A percentile compares a stretch with the other conserved stretches of the same genome.
These are phyloP conservation scores for Cryptomyrus ogoouensis DNA, from an alignment of 2,113 vertebrate genomes.

Conservation along the genomic window DNA sequence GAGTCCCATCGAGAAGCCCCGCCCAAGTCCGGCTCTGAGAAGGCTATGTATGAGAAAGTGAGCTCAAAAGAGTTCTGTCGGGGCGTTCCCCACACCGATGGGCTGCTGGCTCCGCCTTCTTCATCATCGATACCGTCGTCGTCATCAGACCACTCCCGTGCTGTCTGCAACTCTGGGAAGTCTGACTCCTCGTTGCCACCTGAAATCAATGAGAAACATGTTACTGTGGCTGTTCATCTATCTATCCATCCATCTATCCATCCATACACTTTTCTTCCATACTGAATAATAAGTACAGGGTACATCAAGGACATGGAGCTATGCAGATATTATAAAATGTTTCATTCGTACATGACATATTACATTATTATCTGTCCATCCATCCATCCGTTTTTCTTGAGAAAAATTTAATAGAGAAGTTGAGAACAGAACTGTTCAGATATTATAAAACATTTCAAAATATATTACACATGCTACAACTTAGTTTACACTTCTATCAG, in stretches of 20 bases:
- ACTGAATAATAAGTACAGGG: background rate
- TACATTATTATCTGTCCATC: background rate
- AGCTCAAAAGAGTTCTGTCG: slow-evolving; percentile 69
- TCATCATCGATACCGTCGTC: slow-evolving; percentile 64
- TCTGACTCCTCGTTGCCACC: slow-evolving; percentile 82
- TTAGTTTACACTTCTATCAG: background rate
- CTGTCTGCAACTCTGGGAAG: slow-evolving; percentile 75
- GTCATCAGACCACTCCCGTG: slow-evolving; percentile 79
- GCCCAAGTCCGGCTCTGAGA: slow-evolving; percentile 56
- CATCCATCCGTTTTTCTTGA: background rate
- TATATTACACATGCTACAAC: background rate
- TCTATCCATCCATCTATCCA: background rate
- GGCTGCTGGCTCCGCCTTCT: slow-evolving; percentile 55
- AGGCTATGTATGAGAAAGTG: slow-evolving; percentile 82
- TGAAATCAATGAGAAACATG: slow-evolving; percentile 32
- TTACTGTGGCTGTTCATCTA: background rate
- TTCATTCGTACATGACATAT: background rate
- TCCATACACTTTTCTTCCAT: background rate
- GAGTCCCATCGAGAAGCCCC: slow-evolving; percentile 46
- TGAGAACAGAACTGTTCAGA: background rate
- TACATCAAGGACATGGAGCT: background rate
- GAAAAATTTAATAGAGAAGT: no score
- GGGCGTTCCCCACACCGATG: slow-evolving; percentile 73
- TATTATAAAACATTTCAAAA: background rate
- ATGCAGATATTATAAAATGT: background rate